These are phyloP conservation scores for Diabrotica balteata DNA, from an alignment of 2,888 invertebrate species.

Conservation along the genomic window DNA sequence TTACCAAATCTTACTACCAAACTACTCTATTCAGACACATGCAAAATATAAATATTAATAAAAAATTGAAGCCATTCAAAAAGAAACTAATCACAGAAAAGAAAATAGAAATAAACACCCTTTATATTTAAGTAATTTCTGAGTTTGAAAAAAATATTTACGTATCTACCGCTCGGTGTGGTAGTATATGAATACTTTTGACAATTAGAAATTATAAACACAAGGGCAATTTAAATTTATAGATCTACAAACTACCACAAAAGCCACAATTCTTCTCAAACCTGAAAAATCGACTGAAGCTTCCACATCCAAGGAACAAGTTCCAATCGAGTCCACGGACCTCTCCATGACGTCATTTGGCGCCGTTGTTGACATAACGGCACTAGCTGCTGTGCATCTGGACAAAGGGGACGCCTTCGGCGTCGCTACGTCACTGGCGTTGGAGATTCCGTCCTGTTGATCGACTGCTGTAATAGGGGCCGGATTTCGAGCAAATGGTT, in stretches of 20 bases:
- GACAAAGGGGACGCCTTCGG: slow-evolving; percentile 11
- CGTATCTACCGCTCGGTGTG: too few species aligned
- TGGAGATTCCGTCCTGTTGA: neutral
- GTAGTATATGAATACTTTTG: too few species aligned
- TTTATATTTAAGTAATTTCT: too few species aligned
- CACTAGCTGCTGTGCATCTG: slow-evolving; percentile 19
- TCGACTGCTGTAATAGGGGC: neutral
- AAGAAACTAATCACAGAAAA: too few species aligned
- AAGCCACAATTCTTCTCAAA: slow-evolving; percentile 56
- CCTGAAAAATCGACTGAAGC: slow-evolving; percentile 78
- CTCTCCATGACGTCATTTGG: slow-evolving; percentile 67
- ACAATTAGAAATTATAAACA: too few species aligned
- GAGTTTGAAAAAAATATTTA: too few species aligned
- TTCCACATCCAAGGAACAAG: slow-evolving; percentile 86
- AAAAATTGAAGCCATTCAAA: too few species aligned
- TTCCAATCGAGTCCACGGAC: slow-evolving; percentile 84
- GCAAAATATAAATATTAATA: too few species aligned
- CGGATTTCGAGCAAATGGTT: neutral
- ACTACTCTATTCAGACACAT: too few species aligned
- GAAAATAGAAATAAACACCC: too few species aligned
- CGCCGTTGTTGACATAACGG: slow-evolving; percentile 53
- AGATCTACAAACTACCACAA: neutral
- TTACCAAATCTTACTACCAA: too few species aligned
- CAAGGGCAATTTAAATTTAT: too few species aligned
- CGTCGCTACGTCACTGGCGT: slow-evolving; percentile 10